Evolutionary conservation across 2,797 vertebrate species (phyloP).

Genomic region (Mormyrus hasselquistii): DNA sequence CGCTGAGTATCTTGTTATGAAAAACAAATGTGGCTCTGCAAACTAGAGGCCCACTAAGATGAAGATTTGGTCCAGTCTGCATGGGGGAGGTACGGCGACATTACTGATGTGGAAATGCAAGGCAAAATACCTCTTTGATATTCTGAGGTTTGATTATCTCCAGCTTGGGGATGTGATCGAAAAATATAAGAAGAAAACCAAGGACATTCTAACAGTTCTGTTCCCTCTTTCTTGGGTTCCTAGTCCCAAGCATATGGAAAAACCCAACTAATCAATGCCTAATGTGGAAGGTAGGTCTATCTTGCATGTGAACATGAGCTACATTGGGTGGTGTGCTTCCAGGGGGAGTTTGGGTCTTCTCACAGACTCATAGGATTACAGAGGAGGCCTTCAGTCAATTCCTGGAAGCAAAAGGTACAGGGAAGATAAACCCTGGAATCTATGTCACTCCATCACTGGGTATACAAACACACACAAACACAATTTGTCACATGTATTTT

Average conservation of each 20-base stretch:
- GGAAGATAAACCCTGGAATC: neutral
- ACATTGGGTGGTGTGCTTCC: neutral
- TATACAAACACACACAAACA: neutral
- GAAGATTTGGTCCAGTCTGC: slow-evolving; percentile 11
- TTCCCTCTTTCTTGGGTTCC: neutral
- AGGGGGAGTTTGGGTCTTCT: neutral
- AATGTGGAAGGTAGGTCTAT: neutral
- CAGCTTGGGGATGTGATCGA: slow-evolving; percentile 37
- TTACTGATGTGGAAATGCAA: slow-evolving; percentile 24
- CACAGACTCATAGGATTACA: neutral
- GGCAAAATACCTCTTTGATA: slow-evolving; percentile 30
- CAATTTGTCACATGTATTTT: neutral
- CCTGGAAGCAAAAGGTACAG: neutral
- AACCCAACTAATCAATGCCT: neutral
- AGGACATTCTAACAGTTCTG: slow-evolving; percentile 5
- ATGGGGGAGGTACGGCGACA: slow-evolving; percentile 20
- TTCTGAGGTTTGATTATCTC: slow-evolving; percentile 40
- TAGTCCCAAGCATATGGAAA: neutral
- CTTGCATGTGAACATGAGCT: neutral
- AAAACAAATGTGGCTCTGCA: slow-evolving; percentile 33
- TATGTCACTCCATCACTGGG: neutral
- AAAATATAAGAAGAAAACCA: slow-evolving; percentile 38
- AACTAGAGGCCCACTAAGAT: slow-evolving; percentile 10
- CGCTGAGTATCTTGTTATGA: slow-evolving; percentile 17
- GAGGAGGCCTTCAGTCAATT: neutral